Conservation (phyloP, 1,140 invertebrate species). For the Cephus cinctus region DNA sequence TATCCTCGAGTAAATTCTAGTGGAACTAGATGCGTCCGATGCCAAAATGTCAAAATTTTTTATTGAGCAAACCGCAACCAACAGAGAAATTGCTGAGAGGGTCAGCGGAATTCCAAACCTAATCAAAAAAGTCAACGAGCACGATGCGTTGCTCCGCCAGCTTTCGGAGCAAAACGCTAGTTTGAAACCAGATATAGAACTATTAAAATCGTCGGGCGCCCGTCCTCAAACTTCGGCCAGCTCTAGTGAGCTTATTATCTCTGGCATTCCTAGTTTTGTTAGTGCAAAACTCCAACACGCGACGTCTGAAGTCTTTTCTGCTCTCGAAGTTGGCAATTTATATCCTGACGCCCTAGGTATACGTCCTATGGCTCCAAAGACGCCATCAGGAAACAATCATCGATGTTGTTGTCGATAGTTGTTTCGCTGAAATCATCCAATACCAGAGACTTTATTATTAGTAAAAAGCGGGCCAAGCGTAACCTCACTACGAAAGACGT, state of each 20-base stretch:
- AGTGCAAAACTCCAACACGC: too few species aligned
- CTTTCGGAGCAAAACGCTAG: slow-evolving; percentile 1
- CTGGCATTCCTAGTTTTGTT: too few species aligned
- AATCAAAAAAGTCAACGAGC: slow-evolving; percentile 3
- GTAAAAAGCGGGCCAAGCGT: background rate
- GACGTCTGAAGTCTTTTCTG: too few species aligned
- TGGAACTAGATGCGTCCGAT: slow-evolving; percentile 4
- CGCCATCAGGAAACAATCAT: background rate
- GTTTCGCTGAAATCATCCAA: background rate
- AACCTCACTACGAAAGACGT: background rate
- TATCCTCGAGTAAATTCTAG: too few species aligned
- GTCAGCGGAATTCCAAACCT: background rate
- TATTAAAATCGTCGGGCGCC: background rate
- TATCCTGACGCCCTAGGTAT: too few species aligned
- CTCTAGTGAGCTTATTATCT: too few species aligned
- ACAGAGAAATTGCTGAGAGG: background rate
- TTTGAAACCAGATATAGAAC: background rate
- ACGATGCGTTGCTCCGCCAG: slow-evolving; percentile 4
- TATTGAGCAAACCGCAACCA: background rate
- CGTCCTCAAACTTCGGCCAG: too few species aligned
- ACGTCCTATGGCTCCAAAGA: too few species aligned
- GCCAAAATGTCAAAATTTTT: slow-evolving; percentile 1
- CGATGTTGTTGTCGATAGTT: too few species aligned
- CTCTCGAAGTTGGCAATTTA: too few species aligned
- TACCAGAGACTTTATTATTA: background rate